These are phyloP conservation scores for Nannobrachium achirus DNA, from an alignment of 2,113 vertebrate genomes.

Conservation along the genomic window DNA sequence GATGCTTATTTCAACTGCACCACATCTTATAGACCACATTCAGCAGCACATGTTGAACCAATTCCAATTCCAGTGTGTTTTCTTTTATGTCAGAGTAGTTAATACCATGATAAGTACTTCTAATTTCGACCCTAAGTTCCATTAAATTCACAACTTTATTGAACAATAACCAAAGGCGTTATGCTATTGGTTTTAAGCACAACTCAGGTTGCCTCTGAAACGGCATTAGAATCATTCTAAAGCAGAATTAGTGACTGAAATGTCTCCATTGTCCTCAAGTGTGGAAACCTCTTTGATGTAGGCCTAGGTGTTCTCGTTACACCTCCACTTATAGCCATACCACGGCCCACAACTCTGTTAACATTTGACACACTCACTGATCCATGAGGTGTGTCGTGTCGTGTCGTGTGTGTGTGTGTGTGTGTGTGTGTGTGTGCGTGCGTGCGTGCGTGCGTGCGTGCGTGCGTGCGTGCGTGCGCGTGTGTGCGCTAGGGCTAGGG, in stretches of 20 bases:
- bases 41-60: too few species aligned
- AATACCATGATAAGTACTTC: not conserved
- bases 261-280: conserved; percentile 4
- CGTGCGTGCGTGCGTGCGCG: not conserved
- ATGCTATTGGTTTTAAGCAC: too few species aligned
- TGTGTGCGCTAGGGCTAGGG: too few species aligned
- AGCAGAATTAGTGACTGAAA: conserved; percentile 15
- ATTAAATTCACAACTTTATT: too few species aligned
- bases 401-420: conserved; percentile 15
- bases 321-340: not conserved
- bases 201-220: conserved; percentile 2
- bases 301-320: conserved; percentile 17
- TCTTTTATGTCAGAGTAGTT: too few species aligned
- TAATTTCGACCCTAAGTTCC: too few species aligned
- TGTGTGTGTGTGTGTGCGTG: conserved; percentile 1
- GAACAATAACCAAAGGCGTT: conserved; percentile 1
- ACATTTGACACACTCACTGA: conserved; percentile 31
- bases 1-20: too few species aligned
- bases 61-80: too few species aligned
- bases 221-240: not conserved
- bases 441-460: not conserved
- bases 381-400: conserved; percentile 18
- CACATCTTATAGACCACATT: too few species aligned
- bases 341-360: conserved; percentile 19
- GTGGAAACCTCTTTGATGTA: conserved; percentile 26